Percentiles rank a stretch among this genome's conserved stretches.
phyloP scores from a whole-genome alignment of 2,888 invertebrate genomes.

The Drosophila austrosaltans region DNA sequence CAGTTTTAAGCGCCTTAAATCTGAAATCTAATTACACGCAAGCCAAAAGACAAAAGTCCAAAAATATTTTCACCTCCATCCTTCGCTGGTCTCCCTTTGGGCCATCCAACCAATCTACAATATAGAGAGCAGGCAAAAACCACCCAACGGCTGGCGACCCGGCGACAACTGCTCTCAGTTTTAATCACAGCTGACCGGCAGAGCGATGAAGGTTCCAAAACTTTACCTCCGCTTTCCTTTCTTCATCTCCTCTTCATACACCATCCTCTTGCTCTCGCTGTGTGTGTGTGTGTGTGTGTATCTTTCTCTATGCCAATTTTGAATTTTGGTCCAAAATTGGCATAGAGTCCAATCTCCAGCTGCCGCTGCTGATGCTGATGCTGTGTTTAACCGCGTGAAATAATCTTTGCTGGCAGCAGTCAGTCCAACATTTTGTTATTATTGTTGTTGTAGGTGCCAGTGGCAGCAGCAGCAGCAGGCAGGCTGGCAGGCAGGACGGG shows the following conservation, averaged over 20 bases:
- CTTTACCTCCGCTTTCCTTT: background rate
- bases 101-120: too few species aligned
- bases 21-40: conserved; percentile 71
- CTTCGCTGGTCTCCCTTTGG: background rate
- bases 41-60: conserved; percentile 65
- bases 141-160: background rate
- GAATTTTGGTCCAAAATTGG: conserved; percentile 43
- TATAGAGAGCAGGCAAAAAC: too few species aligned
- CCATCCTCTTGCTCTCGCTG: background rate
- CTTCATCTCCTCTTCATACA: background rate
- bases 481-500: background rate
- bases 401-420: conserved; percentile 74
- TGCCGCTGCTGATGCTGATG: conserved; percentile 41
- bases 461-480: background rate
- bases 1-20: conserved; percentile 71
- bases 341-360: too few species aligned
- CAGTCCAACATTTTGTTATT: conserved; percentile 26
- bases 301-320: conserved; percentile 46
- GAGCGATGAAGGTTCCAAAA: conserved; percentile 23
- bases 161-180: conserved; percentile 17
- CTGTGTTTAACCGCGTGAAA: conserved; percentile 79
- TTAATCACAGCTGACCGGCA: conserved; percentile 72
- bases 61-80: conserved; percentile 44
- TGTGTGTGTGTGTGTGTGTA: background rate
- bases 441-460: conserved; percentile 33